Evolutionary conservation across 2,888 invertebrate species (phyloP).

Genomic region (Heliconius erato): DNA sequence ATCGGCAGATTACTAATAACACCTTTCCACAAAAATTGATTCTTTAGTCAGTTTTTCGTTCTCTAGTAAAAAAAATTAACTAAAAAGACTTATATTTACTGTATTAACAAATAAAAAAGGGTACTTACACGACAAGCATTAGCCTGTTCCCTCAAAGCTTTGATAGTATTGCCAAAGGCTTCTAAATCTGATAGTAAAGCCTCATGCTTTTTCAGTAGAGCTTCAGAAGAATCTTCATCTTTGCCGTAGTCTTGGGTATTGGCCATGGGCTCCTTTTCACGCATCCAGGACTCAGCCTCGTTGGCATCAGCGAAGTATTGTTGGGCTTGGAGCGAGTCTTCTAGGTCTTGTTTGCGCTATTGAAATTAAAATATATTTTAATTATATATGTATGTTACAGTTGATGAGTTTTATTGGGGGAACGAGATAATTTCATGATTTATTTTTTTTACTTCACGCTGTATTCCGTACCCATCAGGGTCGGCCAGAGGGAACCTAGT

Average conservation of each 20-base stretch:
- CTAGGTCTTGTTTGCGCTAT: slow-evolving; percentile 97
- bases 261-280: slow-evolving; percentile 99
- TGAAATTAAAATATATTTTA: slow-evolving; percentile 47
- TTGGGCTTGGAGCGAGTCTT: slow-evolving; percentile 99
- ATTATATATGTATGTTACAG: not conserved
- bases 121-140: slow-evolving; percentile 92
- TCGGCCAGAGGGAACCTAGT: too few relatives aligned
- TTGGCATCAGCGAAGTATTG: slow-evolving; percentile 99
- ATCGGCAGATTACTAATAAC: too few relatives aligned
- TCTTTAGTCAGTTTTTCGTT: not conserved
- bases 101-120: not conserved
- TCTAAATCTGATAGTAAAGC: slow-evolving; percentile 98
- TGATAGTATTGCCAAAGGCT: slow-evolving; percentile 98
- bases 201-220: slow-evolving; percentile 98
- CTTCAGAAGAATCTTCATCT: slow-evolving; percentile 99
- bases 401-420: too few relatives aligned
- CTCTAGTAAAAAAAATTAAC: not conserved
- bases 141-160: slow-evolving; percentile 96
- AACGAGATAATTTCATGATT: not conserved
- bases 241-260: slow-evolving; percentile 98
- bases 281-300: slow-evolving; percentile 99
- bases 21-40: too few relatives aligned
- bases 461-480: too few relatives aligned
- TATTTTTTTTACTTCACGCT: too few relatives aligned
- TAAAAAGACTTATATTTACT: too few relatives aligned